These are phyloP conservation scores for Tragopan temminckii DNA, from an alignment of 2,797 vertebrate species.

Conservation along the genomic window DNA sequence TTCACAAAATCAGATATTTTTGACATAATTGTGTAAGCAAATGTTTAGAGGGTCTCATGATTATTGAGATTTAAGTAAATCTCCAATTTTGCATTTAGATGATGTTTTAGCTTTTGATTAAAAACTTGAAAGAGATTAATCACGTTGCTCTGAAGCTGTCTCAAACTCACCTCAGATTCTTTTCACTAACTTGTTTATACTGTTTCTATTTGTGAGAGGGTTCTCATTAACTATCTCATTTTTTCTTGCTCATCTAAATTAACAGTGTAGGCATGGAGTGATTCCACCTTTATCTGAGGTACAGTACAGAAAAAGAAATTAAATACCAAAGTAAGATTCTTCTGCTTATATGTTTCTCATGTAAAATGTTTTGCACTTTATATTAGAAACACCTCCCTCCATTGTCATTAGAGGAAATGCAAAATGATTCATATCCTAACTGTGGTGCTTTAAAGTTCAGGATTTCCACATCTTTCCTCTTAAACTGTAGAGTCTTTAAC, in stretches of 20 bases:
- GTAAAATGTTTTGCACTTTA: background rate
- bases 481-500: too few relatives aligned
- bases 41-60: background rate
- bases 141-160: background rate
- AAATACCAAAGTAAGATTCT: background rate
- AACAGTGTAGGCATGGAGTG: background rate
- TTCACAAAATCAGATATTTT: background rate
- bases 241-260: background rate
- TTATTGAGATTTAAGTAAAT: background rate
- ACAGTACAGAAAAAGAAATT: background rate
- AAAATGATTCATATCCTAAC: constrained; percentile 22
- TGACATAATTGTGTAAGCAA: background rate
- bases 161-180: background rate
- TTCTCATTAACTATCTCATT: background rate
- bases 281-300: background rate
- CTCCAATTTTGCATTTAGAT: background rate
- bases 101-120: background rate
- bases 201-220: background rate
- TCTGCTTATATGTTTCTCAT: background rate
- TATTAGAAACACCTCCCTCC: background rate
- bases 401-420: background rate
- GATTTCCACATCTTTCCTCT: constrained; percentile 42
- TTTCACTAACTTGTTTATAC: background rate
- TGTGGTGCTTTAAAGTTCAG: background rate
- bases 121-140: background rate